phyloP scores from a whole-genome alignment of 1,140 invertebrate species.

The Drosophila ohnishii region DNA sequence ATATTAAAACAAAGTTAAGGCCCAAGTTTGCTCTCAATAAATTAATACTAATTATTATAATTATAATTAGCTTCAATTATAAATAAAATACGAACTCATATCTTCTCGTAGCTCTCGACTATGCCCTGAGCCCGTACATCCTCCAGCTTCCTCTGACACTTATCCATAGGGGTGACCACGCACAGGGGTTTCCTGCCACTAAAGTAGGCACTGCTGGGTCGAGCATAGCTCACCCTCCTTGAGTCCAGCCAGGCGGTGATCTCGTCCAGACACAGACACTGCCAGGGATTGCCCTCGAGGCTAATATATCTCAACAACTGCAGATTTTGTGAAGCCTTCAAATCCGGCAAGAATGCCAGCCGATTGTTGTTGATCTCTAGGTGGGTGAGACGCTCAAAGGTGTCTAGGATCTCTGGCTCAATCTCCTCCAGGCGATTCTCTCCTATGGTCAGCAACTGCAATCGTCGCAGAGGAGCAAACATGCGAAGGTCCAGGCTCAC shows the following conservation, averaged over 20 bases:
- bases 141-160: slow-evolving; percentile 56
- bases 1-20: not conserved
- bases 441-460: slow-evolving; percentile 58
- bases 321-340: slow-evolving; percentile 25
- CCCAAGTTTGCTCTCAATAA: not conserved
- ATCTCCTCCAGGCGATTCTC: slow-evolving; percentile 67
- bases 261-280: slow-evolving; percentile 73
- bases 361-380: slow-evolving; percentile 76
- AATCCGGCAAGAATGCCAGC: slow-evolving; percentile 59
- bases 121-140: slow-evolving; percentile 55
- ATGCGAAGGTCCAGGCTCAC: slow-evolving; percentile 57
- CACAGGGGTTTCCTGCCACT: slow-evolving; percentile 69
- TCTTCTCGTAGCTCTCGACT: slow-evolving; percentile 60
- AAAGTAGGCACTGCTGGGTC: slow-evolving; percentile 59
- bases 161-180: slow-evolving; percentile 63
- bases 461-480: slow-evolving; percentile 61
- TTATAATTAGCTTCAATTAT: no score
- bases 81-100: slow-evolving; percentile 18
- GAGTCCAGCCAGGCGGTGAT: slow-evolving; percentile 59
- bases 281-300: slow-evolving; percentile 80
- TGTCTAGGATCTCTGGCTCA: slow-evolving; percentile 42
- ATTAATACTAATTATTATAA: not conserved
- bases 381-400: slow-evolving; percentile 38
- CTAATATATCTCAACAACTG: slow-evolving; percentile 50
- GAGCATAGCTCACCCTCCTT: slow-evolving; percentile 52